phyloP scores from a whole-genome alignment of 2,113 vertebrate genomes.

The Triplophysa tibetana region DNA sequence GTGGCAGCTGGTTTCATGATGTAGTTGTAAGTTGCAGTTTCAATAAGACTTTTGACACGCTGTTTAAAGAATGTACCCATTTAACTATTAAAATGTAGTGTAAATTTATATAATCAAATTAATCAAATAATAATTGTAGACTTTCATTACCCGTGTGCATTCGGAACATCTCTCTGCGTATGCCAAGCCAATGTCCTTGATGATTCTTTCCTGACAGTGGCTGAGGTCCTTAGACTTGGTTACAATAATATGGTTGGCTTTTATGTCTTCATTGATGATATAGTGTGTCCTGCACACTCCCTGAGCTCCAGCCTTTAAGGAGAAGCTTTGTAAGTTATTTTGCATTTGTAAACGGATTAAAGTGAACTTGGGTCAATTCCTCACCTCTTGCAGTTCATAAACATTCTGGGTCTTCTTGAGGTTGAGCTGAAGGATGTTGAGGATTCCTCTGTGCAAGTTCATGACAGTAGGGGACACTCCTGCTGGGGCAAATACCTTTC shows the following conservation, averaged over 20 bases:
- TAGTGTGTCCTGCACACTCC: constrained; percentile 84
- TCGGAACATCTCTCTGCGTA: constrained; percentile 69
- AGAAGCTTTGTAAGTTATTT: not conserved
- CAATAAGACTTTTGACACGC: constrained; percentile 74
- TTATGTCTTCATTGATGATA: constrained; percentile 75
- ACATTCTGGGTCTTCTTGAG: constrained; percentile 78
- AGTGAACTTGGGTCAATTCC: constrained; percentile 19
- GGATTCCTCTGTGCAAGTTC: constrained; percentile 78
- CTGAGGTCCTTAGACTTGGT: constrained; percentile 80
- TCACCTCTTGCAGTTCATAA: constrained; percentile 82
- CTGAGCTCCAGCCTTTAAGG: constrained; percentile 75
- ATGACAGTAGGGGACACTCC: constrained; percentile 62
- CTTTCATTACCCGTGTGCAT: constrained; percentile 70
- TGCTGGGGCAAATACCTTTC: constrained; percentile 71
- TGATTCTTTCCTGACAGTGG: constrained; percentile 77
- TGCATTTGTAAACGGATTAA: not conserved
- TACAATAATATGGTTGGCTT: constrained; percentile 61
- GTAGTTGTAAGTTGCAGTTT: constrained; percentile 71
- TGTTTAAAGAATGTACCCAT: constrained; percentile 49
- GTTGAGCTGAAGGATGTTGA: constrained; percentile 76
- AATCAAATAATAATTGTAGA: no score
- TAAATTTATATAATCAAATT: no score
- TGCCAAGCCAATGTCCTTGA: constrained; percentile 71
- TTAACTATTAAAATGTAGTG: not conserved
- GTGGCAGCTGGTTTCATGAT: constrained; percentile 69